Conservation (phyloP, 92 coral and sea anemone genomes). For the Porites cylindrica region DNA sequence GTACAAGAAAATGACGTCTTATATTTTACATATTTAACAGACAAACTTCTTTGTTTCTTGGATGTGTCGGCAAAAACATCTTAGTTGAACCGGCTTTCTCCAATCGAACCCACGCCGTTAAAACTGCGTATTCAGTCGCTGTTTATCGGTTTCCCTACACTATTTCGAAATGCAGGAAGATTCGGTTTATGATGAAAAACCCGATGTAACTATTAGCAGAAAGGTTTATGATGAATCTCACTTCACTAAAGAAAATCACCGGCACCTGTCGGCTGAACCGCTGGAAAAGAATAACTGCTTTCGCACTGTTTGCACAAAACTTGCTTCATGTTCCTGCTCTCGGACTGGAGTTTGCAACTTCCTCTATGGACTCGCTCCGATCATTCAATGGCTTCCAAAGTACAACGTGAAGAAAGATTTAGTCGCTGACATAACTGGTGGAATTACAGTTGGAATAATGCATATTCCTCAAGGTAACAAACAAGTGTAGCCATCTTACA, state of each 20-base stretch:
- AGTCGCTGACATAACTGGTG: conserved; percentile 79
- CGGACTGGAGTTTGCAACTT: not conserved
- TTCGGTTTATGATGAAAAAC: not conserved
- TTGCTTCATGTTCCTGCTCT: conserved; percentile 34
- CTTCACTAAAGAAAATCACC: not conserved
- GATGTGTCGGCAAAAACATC: not conserved
- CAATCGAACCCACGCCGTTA: too few species aligned
- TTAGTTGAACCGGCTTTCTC: not conserved
- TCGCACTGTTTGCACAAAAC: not conserved
- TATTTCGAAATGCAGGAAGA: not conserved
- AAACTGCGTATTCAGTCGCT: not conserved
- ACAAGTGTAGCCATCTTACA: not conserved
- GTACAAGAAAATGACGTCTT: too few species aligned
- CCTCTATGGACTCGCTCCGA: conserved; percentile 61
- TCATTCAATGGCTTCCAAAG: conserved; percentile 88
- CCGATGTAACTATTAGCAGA: conserved; percentile 3
- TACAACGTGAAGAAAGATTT: conserved; percentile 73
- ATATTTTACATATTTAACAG: too few species aligned
- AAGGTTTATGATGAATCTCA: conserved; percentile 13
- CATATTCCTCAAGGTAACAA: conserved; percentile 94
- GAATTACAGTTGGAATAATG: conserved; percentile 92
- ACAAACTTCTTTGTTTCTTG: too few species aligned
- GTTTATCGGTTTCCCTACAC: not conserved
- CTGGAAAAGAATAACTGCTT: not conserved
- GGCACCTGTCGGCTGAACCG: not conserved